Percentiles rank a stretch among this genome's conserved stretches.
These are phyloP conservation scores for Eubasilissa regina DNA, from an alignment of 1,140 invertebrate genomes.

Conservation along the genomic window DNA sequence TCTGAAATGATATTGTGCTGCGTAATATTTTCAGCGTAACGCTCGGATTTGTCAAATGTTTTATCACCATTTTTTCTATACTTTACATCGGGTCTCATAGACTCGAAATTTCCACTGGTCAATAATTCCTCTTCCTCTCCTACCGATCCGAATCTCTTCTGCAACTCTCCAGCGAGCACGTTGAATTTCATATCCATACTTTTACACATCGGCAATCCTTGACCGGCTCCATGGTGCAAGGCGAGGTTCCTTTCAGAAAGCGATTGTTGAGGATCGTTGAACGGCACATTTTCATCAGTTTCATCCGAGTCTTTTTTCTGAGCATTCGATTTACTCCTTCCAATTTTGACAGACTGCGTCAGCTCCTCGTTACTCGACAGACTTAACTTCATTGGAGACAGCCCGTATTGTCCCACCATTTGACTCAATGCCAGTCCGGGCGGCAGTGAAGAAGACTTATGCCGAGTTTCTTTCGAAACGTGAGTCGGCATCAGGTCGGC, in stretches of 20 bases:
- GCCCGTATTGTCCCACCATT: slow-evolving; percentile 64
- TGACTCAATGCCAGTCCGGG: slow-evolving; percentile 74
- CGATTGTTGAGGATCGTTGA: slow-evolving; percentile 56
- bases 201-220: slow-evolving; percentile 42
- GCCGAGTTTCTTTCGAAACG: slow-evolving; percentile 71
- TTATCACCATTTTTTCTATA: slow-evolving; percentile 69
- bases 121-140: slow-evolving; percentile 54
- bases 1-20: slow-evolving; percentile 28
- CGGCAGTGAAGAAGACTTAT: slow-evolving; percentile 79
- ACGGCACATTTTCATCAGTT: slow-evolving; percentile 61
- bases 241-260: slow-evolving; percentile 59
- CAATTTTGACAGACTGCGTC: slow-evolving; percentile 59
- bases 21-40: slow-evolving; percentile 41
- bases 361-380: slow-evolving; percentile 62
- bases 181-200: slow-evolving; percentile 50
- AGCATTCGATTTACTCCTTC: slow-evolving; percentile 69
- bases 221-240: slow-evolving; percentile 58
- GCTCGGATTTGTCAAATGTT: slow-evolving; percentile 60
- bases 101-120: slow-evolving; percentile 59
- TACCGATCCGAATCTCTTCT: slow-evolving; percentile 54
- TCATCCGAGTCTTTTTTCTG: slow-evolving; percentile 66
- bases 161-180: slow-evolving; percentile 50
- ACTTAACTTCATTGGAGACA: slow-evolving; percentile 68
- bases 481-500: neutral
- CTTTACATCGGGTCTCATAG: slow-evolving; percentile 64